Conservation (phyloP, 2,113 vertebrate genomes). For the Carlito syrichta region DNA sequence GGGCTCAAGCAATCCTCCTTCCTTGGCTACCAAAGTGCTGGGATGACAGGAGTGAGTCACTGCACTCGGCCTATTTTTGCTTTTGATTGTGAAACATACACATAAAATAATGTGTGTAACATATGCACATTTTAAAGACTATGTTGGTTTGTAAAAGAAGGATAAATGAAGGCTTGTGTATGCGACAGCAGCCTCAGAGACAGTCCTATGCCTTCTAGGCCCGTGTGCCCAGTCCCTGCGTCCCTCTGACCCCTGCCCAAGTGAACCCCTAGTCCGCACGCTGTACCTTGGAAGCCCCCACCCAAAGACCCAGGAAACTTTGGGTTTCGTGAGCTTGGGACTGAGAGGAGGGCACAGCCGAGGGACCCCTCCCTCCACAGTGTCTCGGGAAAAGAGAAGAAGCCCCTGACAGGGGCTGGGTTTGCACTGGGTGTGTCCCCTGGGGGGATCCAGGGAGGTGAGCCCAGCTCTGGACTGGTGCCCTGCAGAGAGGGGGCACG, state of each 20-base stretch:
- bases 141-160: neutral
- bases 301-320: neutral
- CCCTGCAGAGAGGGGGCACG: too few species aligned
- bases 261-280: accelerated
- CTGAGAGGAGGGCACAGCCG: neutral
- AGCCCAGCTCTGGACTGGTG: neutral
- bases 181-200: neutral
- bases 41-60: neutral
- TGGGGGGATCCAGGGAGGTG: accelerated
- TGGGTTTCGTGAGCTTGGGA: neutral
- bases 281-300: neutral
- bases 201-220: neutral
- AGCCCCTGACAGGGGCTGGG: neutral
- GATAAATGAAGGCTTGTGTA: neutral
- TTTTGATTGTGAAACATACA: neutral
- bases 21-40: neutral
- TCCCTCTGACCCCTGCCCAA: accelerated
- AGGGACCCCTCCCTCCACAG: accelerated
- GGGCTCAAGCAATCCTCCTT: neutral
- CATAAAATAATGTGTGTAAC: neutral
- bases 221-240: accelerated
- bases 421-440: too few species aligned
- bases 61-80: neutral
- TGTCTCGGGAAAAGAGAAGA: neutral
- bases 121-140: neutral